Conservation (phyloP, 2,888 invertebrate genomes). For the Carabus problematicus region DNA sequence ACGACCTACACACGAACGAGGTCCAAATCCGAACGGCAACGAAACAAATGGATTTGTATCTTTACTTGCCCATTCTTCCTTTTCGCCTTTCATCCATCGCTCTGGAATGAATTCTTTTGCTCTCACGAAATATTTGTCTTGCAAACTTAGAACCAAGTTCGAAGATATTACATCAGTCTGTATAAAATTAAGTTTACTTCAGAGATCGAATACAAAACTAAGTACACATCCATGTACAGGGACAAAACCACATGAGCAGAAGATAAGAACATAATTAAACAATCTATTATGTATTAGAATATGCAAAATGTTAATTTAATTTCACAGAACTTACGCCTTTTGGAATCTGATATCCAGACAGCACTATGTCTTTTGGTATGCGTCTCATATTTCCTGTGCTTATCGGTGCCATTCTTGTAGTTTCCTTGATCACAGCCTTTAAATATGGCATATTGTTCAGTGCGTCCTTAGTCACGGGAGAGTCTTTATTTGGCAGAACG, state of each 20-base stretch:
- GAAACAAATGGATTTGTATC: too few relatives aligned
- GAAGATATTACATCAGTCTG: too few relatives aligned
- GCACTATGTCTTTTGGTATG: conserved; percentile 52
- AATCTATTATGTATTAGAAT: background rate
- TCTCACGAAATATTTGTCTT: conserved; percentile 44
- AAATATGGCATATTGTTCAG: conserved; percentile 61
- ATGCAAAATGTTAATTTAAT: background rate
- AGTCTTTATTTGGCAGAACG: conserved; percentile 50
- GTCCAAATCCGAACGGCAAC: conserved; percentile 71
- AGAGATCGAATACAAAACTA: conserved; percentile 49
- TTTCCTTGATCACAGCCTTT: conserved; percentile 71
- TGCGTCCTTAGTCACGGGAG: conserved; percentile 54
- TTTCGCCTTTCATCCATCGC: conserved; percentile 48
- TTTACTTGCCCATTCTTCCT: conserved; percentile 47
- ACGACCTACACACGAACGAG: conserved; percentile 70
- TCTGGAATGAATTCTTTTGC: conserved; percentile 51
- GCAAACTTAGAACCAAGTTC: too few relatives aligned
- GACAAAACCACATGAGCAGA: background rate
- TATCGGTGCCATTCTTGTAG: conserved; percentile 58
- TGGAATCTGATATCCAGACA: conserved; percentile 56
- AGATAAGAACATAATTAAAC: background rate
- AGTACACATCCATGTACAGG: background rate
- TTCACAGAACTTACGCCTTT: conserved; percentile 53
- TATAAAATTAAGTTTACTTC: conserved; percentile 45
- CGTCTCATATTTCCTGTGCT: conserved; percentile 48